Evolutionary conservation across 2,797 vertebrate species (phyloP), one percentile per base, ranked within the genome.

Genomic region (Tokudaia muenninki): DNA sequence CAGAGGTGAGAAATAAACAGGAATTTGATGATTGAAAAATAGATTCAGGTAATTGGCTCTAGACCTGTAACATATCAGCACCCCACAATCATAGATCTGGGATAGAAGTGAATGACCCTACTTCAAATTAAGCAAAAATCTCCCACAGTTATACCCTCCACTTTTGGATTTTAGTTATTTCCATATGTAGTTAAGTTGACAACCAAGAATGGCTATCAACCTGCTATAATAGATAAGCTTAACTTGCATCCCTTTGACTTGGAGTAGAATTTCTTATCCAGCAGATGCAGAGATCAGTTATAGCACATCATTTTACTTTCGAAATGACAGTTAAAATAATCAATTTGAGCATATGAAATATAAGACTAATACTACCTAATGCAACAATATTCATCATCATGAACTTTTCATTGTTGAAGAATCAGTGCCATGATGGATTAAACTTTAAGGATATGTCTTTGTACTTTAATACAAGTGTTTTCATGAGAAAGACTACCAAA

Each of bases 331-430:
- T 79, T 91, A 55, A 94, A 95, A 83, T 57, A 88, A 67, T 83
- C 75, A 87, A 57, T n/a, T 63, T 83, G 16, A 22, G 31, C n/a
- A 57, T 72, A 87, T 70, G 34, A 34, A 82, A 93, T 88, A 70
- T 57, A 93, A 47, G 31, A 74, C n/a, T 14, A 84, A 72, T 87
- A n/a, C 72, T 78, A 0, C 50, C 44, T 59, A 41, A 63, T 19
- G 55, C 41, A 88, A 74, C n/a, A 80, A 26, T 22, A 79, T 65
- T 78, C n/a, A 70, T 37, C 72, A 55, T 3, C 0, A 26, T n/a
- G n/a, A 75, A n/a, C 50, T 70, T 55, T 89, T 82, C 70, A 67
- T 77, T 93, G 29, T 52, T 92, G 77, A 34, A 91, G 50, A 78
- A 26, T 16, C 47, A 52, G 65, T 26, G 34, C 1, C 31, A 19